Evolutionary conservation across 1,140 invertebrate species (phyloP).

Genomic region (Bursaphelenchus mucronatus): DNA sequence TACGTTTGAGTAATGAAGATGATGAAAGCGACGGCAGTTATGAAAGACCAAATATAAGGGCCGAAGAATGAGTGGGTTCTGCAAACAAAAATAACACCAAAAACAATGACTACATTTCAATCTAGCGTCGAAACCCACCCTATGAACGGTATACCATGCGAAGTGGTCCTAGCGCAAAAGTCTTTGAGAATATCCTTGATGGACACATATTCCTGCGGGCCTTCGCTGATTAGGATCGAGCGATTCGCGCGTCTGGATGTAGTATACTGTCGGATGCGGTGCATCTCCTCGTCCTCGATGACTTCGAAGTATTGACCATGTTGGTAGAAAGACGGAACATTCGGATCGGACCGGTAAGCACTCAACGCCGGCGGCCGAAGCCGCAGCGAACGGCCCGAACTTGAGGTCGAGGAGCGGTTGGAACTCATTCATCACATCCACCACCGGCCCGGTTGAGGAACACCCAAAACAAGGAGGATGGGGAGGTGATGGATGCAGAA

Average conservation of each 20-base stretch:
- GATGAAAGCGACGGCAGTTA: conserved; percentile 48
- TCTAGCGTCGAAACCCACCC: conserved; percentile 38
- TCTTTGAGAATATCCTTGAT: conserved; percentile 49
- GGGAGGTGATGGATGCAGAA: too few relatives aligned
- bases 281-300: conserved; percentile 12
- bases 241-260: conserved; percentile 14
- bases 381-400: conserved; percentile 18
- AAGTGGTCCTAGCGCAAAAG: conserved; percentile 57
- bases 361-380: conserved; percentile 8
- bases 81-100: conserved; percentile 15
- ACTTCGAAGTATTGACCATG: too few relatives aligned
- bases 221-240: conserved; percentile 20
- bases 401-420: too few relatives aligned
- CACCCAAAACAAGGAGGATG: too few relatives aligned
- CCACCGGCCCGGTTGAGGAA: too few relatives aligned
- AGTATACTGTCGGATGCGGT: conserved; percentile 3
- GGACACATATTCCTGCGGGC: conserved; percentile 44
- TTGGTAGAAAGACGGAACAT: background rate
- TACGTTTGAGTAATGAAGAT: conserved; percentile 56
- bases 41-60: conserved; percentile 44
- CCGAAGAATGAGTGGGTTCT: conserved; percentile 60
- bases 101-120: background rate
- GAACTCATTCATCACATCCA: too few relatives aligned
- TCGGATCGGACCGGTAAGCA: background rate
- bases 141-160: conserved; percentile 60